Evolutionary conservation across 1,140 invertebrate species (phyloP), one percentile per base, ranked within the genome.

Genomic region (Drosophila lini): DNA sequence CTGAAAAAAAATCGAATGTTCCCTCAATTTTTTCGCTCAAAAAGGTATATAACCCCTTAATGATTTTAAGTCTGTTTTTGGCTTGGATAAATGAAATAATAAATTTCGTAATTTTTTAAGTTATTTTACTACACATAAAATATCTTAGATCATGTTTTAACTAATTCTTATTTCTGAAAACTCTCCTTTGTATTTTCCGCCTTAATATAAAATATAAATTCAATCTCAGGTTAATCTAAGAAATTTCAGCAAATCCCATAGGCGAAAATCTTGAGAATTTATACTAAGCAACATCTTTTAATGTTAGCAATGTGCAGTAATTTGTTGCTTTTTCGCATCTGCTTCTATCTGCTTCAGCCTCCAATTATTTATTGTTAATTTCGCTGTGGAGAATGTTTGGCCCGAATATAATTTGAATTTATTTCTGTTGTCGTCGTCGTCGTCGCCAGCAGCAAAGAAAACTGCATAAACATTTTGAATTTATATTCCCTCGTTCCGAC

Each of bases 381-480:
- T 47, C 36, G 31, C 25, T 44, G 36, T 44, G 60, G 28, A 57
- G 38, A 58, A 69, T 34, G 53, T 60, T 56, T 73, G 41, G 41
- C 32, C 34, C 36, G 59, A 44, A 73, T 79, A 70, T 75, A 75
- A 83, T 75, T 79, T 55, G 70, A 45, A 74, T 84, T 85, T 81
- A 77, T 84, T 84, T 76, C 78, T 67, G 80, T 83, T 64, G 36
- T 44, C 69, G 55, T 36, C 11, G 31, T 19, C 70, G 25, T 41
- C 56, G 45, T 25, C 19, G 19, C 19, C 19, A 40, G 38, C 58
- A 41, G 25, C 36, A 22, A 32, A 41, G 50, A 25, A 80, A 82
- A 77, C 62, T 71, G 67, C 73, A 83, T 73, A 80, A 84, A 83
- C 67, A 84, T 84, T 85, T 77, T n/a, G 50, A 77, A 59, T 85